Conservation (phyloP, 1,140 invertebrate species). For the Protaetia brevitarsis region DNA sequence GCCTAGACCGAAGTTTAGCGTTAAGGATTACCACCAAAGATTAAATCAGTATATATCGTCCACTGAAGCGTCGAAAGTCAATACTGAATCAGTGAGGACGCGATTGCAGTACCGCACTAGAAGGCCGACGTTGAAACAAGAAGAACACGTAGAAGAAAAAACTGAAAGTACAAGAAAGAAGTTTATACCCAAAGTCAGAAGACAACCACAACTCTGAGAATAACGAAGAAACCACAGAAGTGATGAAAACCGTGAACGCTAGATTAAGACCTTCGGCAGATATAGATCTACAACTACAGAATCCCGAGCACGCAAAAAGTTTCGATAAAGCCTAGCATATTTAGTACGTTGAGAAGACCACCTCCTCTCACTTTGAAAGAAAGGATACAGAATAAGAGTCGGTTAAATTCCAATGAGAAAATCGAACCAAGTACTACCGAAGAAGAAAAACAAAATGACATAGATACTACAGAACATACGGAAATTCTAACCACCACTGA, state of each 20-base stretch:
- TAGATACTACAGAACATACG: not conserved
- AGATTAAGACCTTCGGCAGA: constrained; percentile 43
- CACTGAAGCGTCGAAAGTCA: constrained; percentile 50
- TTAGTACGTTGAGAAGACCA: constrained; percentile 38
- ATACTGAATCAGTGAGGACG: constrained; percentile 40
- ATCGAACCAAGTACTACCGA: not conserved
- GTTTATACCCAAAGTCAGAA: constrained; percentile 45
- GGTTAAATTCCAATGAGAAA: constrained; percentile 15
- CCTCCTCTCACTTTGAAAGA: constrained; percentile 37
- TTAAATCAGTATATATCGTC: constrained; percentile 52
- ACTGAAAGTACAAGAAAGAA: constrained; percentile 23
- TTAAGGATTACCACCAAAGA: constrained; percentile 57
- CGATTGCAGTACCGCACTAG: constrained; percentile 27
- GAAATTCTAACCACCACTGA: not conserved
- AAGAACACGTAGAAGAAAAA: constrained; percentile 24
- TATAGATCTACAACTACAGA: constrained; percentile 32
- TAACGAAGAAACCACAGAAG: constrained; percentile 32
- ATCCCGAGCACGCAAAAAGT: constrained; percentile 33
- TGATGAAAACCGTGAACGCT: constrained; percentile 40
- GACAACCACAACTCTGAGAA: constrained; percentile 29
- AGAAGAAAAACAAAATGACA: not conserved
- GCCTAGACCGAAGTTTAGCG: constrained; percentile 57
- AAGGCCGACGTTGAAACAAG: constrained; percentile 23
- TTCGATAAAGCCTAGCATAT: constrained; percentile 45
- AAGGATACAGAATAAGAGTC: constrained; percentile 38